phyloP scores from a whole-genome alignment of 2,113 vertebrate species.

The Pterocles burchelli region DNA sequence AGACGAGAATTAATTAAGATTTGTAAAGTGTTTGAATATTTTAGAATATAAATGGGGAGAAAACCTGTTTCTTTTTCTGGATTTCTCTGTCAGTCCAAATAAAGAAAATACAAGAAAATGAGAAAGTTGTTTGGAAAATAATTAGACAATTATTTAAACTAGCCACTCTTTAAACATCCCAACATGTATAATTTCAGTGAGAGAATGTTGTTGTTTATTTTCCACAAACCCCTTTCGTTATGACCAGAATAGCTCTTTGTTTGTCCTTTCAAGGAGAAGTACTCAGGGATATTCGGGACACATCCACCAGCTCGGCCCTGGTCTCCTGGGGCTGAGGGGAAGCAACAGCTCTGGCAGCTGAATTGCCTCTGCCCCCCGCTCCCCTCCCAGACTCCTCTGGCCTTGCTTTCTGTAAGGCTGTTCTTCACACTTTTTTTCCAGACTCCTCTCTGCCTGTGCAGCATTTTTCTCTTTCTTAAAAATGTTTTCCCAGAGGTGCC shows the following conservation, averaged over 20 bases:
- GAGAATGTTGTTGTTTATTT: neutral
- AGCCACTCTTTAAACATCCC: neutral
- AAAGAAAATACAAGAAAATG: neutral
- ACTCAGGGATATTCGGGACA: neutral
- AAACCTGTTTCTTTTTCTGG: neutral
- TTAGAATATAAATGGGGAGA: neutral
- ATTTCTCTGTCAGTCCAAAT: neutral
- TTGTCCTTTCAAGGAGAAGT: neutral
- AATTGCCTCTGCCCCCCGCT: rapidly evolving
- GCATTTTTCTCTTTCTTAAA: neutral
- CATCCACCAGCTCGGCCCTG: rapidly evolving
- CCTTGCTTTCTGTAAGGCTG: neutral
- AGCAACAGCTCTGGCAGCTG: neutral
- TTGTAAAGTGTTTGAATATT: neutral
- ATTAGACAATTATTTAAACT: neutral
- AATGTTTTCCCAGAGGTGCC: neutral
- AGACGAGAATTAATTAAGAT: neutral
- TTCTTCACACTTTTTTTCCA: neutral
- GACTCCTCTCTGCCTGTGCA: neutral
- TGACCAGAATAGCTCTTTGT: neutral
- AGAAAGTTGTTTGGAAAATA: neutral
- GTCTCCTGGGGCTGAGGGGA: neutral
- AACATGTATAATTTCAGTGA: neutral
- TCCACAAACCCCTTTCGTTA: neutral
- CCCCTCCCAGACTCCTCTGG: rapidly evolving